Conservation (phyloP, 2,113 vertebrate genomes). For the Lethenteron camtschaticum region DNA sequence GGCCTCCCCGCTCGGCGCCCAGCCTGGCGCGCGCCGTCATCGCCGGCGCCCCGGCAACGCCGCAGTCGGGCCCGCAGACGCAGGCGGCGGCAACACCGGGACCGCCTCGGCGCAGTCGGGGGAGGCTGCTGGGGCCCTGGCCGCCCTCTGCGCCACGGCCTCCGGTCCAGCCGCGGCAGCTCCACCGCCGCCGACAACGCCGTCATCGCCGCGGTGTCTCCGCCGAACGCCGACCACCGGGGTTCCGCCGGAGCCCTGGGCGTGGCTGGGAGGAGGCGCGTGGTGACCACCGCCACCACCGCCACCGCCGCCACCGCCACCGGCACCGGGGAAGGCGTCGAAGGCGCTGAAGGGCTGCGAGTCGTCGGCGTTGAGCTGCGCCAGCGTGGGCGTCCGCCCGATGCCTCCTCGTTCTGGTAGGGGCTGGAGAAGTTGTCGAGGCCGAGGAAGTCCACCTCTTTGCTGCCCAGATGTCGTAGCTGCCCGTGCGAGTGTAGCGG, state of each 20-base stretch:
- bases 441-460: constrained; percentile 92
- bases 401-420: constrained; percentile 94
- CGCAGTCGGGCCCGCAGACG: too few species aligned
- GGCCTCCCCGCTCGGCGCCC: too few species aligned
- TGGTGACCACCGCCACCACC: not conserved
- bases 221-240: not conserved
- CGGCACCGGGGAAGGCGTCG: too few species aligned
- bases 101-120: too few species aligned
- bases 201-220: not conserved
- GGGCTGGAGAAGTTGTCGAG: constrained; percentile 91
- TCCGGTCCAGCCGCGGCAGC: not conserved
- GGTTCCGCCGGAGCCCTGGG: not conserved
- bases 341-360: constrained; percentile 59
- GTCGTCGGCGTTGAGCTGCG: constrained; percentile 92
- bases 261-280: not conserved
- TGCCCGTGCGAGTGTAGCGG: constrained; percentile 82
- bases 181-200: not conserved
- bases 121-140: not conserved
- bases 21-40: too few species aligned
- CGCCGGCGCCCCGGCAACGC: too few species aligned
- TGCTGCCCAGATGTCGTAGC: constrained; percentile 97
- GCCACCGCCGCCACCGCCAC: too few species aligned
- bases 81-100: too few species aligned
- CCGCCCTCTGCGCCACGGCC: not conserved
- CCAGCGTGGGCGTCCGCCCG: constrained; percentile 69